Conservation (phyloP, 2,797 vertebrate species). For the Cygnus olor region DNA sequence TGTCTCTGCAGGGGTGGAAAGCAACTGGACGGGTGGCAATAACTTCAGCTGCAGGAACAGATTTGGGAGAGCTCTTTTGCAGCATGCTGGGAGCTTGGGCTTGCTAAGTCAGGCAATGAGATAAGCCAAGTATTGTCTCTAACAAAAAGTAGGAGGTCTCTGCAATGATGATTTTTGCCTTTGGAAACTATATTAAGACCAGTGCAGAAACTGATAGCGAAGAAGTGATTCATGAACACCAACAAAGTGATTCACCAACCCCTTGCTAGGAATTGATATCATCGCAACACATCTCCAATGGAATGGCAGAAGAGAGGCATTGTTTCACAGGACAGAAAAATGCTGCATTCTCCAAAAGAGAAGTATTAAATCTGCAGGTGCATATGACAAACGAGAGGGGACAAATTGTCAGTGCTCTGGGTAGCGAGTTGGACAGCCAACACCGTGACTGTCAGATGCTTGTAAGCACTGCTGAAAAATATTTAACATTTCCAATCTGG, state of each 20-base stretch:
- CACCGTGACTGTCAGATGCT: background rate
- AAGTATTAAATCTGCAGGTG: background rate
- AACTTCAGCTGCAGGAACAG: background rate
- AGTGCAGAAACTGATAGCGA: constrained; percentile 30
- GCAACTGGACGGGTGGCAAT: background rate
- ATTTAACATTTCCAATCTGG: background rate
- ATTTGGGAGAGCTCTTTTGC: background rate
- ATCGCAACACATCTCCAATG: constrained; percentile 26
- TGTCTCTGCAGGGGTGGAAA: background rate
- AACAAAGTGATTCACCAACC: constrained; percentile 60
- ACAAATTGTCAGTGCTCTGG: background rate
- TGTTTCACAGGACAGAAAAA: constrained; percentile 1
- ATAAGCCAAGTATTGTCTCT: background rate
- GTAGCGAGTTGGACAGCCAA: background rate
- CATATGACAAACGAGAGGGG: background rate
- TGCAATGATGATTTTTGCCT: background rate
- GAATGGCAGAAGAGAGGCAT: constrained; percentile 34
- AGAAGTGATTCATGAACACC: constrained; percentile 46
- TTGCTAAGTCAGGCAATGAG: background rate
- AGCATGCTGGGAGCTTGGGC: background rate
- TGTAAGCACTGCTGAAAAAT: background rate
- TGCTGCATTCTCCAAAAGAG: background rate
- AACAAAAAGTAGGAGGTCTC: background rate
- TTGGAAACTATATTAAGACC: constrained; percentile 24
- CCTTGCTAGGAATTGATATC: constrained; percentile 39